Evolutionary conservation across 2,797 vertebrate species (phyloP), one percentile per base, ranked within the genome.

Genomic region (Hirundo rustica): DNA sequence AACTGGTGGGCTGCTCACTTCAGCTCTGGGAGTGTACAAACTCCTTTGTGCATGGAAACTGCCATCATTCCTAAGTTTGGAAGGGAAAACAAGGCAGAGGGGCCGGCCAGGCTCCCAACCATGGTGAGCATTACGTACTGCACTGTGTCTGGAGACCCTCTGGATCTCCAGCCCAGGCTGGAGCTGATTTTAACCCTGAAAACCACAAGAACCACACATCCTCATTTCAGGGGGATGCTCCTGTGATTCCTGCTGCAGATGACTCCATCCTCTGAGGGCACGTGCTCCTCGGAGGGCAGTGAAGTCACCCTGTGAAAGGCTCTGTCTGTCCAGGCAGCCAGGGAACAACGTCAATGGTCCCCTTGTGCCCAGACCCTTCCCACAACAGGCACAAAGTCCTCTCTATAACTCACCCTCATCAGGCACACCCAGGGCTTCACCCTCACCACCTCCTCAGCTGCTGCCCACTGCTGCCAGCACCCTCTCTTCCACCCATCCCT

Each of bases 301-400:
- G 88, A 91, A 36, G 80, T 88, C 93, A 88, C 55, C 51, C 89
- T 4, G 7, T 76, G 90, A 92, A 91, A 60, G 82, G 76, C 29
- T 4, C 74, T 32, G 36, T 51, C 66, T 94, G 82, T 82, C 66
- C 27, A 60, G 2, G 57, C 54, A 76, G 67, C 55, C 89, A 36
- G 66, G 0, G 13, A 61, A 60, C 64, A 27, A 30, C 4, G 1
- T 78, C 66, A 95, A 90, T 66, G 66, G 60, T 16, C 18, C 83
- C 7, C 3, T 82, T 94, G 88, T 93, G 15, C 32, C 48, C 57
- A 29, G 88, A 34, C 73, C 74, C 82, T 68, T 23, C 54, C 57
- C 58, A 3, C 13, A 68, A 14, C 70, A 68, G 64, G 57, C 65
- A 80, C 61, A 45, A 88, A 80, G 70, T 78, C 76, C 50, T 29